Evolutionary conservation across 2,888 invertebrate genomes (phyloP).

Genomic region (Thymelicus lineola): DNA sequence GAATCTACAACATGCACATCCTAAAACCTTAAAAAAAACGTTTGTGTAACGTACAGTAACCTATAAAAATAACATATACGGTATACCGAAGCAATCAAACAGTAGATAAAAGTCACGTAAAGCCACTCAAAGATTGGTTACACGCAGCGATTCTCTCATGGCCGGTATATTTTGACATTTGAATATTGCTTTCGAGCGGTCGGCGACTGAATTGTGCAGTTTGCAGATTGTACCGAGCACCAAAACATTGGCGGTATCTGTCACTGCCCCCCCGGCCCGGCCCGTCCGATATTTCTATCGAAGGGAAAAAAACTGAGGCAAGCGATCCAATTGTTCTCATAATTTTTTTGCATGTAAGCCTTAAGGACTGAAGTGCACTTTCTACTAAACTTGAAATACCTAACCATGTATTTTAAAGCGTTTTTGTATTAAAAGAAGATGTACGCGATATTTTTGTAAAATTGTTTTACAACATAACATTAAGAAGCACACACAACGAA

Average conservation of each 20-base stretch:
- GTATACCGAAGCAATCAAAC: not conserved
- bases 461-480: too few relatives aligned
- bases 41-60: not conserved
- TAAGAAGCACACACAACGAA: too few relatives aligned
- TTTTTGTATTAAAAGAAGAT: too few relatives aligned
- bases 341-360: not conserved
- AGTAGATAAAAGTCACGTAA: not conserved
- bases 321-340: not conserved
- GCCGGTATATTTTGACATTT: slow-evolving; percentile 1
- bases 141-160: not conserved
- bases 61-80: too few relatives aligned
- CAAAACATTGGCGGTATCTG: not conserved
- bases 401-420: too few relatives aligned
- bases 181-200: slow-evolving; percentile 1
- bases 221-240: not conserved
- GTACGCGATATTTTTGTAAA: too few relatives aligned
- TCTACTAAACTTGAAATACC: not conserved
- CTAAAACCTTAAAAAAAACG: too few relatives aligned
- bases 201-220: not conserved
- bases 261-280: not conserved
- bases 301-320: not conserved
- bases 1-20: too few relatives aligned
- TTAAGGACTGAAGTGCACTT: not conserved
- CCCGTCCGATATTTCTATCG: not conserved
- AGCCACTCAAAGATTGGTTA: slow-evolving; percentile 1